These are phyloP conservation scores for Panurus biarmicus DNA, from an alignment of 2,113 vertebrate species.

Conservation along the genomic window DNA sequence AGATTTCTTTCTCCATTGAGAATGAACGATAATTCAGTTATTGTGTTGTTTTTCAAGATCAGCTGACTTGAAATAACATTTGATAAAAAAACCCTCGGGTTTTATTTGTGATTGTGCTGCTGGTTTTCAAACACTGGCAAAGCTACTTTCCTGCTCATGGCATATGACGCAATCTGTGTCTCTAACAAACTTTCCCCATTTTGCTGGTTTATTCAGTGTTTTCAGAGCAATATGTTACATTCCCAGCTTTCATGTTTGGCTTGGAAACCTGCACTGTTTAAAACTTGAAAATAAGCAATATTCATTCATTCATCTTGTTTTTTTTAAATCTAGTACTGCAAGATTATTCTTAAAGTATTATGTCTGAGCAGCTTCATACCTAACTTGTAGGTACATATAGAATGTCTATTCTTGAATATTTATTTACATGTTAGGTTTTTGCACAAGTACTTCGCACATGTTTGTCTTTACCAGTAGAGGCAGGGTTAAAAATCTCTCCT, in stretches of 20 bases:
- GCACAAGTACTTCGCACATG: background rate
- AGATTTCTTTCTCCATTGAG: background rate
- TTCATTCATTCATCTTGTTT: background rate
- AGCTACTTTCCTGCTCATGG: background rate
- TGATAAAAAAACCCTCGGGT: background rate
- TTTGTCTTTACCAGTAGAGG: background rate
- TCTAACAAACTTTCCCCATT: background rate
- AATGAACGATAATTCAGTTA: background rate
- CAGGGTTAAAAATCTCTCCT: background rate
- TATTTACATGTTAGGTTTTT: background rate
- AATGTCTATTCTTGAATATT: background rate
- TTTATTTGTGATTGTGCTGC: background rate
- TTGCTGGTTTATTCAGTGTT: constrained; percentile 7
- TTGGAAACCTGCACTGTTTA: background rate
- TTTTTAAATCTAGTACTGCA: background rate
- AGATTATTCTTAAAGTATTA: background rate
- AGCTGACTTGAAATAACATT: background rate
- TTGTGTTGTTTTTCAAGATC: background rate
- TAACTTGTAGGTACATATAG: background rate
- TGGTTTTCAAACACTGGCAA: background rate
- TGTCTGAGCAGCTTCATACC: fast-evolving
- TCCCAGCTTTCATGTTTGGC: background rate
- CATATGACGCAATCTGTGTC: background rate
- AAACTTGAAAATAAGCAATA: background rate
- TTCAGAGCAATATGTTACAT: background rate